Conservation (phyloP, 2,888 invertebrate species). For the Aleiodes alternator region DNA sequence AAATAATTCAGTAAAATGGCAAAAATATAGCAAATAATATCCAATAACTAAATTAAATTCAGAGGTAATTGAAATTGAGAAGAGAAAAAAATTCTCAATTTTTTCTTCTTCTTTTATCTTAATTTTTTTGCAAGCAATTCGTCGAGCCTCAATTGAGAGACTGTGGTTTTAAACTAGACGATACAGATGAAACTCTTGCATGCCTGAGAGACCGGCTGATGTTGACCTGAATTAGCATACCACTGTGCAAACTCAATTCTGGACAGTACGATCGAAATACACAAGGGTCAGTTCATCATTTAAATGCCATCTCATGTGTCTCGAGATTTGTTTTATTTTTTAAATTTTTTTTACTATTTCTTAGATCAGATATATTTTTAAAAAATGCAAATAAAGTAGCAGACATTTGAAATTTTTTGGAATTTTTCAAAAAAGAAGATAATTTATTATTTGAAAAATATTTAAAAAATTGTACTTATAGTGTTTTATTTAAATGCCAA, state of each 20-base stretch:
- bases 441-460: too few species aligned
- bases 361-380: too few species aligned
- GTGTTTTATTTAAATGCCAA: too few species aligned
- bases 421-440: too few species aligned
- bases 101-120: not conserved
- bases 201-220: conserved; percentile 22
- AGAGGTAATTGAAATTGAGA: not conserved
- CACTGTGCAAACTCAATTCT: conserved; percentile 18
- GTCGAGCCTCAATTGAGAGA: conserved; percentile 21
- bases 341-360: too few species aligned
- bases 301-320: conserved; percentile 24
- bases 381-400: too few species aligned
- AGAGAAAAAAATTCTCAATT: not conserved
- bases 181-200: conserved; percentile 17
- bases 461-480: too few species aligned
- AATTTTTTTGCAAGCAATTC: not conserved
- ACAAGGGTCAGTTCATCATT: conserved; percentile 12
- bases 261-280: conserved; percentile 29
- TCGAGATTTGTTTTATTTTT: not conserved
- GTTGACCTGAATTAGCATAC: conserved; percentile 27
- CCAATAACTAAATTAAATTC: not conserved
- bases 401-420: too few species aligned
- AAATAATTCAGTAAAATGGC: not conserved
- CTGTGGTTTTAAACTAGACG: conserved; percentile 21
- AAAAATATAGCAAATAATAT: not conserved